Conservation (phyloP, 2,888 invertebrate species). For the Pyralis farinalis region DNA sequence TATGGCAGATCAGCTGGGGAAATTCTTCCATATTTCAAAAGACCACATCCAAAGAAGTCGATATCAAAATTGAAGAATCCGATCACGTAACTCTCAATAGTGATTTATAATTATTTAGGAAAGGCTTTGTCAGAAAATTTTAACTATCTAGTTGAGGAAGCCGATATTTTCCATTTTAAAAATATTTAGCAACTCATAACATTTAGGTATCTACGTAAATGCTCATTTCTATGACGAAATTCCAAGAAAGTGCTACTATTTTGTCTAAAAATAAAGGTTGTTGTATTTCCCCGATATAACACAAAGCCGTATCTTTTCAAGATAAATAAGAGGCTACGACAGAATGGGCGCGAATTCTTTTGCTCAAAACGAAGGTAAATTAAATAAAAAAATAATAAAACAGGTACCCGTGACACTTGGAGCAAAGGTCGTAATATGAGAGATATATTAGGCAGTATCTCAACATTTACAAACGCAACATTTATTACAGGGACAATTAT, state of each 20-base stretch:
- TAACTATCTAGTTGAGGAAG: too few relatives aligned
- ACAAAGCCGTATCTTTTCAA: neutral
- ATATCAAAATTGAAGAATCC: too few relatives aligned
- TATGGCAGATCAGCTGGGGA: too few relatives aligned
- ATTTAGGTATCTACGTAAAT: too few relatives aligned
- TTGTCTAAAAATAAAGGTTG: neutral
- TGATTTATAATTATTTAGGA: too few relatives aligned
- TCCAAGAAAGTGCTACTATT: neutral
- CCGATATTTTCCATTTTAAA: too few relatives aligned
- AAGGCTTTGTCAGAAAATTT: too few relatives aligned
- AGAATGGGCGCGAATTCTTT: neutral
- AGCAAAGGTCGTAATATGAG: neutral
- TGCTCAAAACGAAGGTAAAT: conserved; percentile 1
- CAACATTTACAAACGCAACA: neutral
- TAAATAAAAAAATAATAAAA: conserved; percentile 6
- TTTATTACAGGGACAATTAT: too few relatives aligned
- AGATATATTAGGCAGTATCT: neutral
- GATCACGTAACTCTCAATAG: too few relatives aligned
- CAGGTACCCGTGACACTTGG: conserved; percentile 6
- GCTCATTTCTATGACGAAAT: neutral
- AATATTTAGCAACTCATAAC: too few relatives aligned
- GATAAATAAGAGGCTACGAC: conserved; percentile 1
- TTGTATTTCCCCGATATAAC: neutral
- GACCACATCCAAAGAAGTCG: too few relatives aligned
- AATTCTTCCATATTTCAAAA: too few relatives aligned